Conservation (phyloP, 2,888 invertebrate genomes). For the Trachelus tabidus region DNA sequence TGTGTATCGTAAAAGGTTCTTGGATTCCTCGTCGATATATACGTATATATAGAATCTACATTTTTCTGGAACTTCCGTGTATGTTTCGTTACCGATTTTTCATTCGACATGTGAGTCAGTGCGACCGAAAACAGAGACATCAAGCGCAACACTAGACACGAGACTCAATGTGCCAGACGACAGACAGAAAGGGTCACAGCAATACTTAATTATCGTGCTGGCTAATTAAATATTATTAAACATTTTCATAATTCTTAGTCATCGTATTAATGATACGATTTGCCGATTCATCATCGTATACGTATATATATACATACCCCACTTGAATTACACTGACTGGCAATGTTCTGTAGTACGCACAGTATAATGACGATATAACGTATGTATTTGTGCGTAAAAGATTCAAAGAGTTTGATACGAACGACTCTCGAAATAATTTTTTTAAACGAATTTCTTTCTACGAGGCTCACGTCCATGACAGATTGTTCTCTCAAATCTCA, state of each 20-base stretch:
- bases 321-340: not conserved
- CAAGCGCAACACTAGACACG: slow-evolving; percentile 58
- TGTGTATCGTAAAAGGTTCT: not conserved
- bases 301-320: not conserved
- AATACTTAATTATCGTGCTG: slow-evolving; percentile 15
- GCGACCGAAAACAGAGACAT: slow-evolving; percentile 47
- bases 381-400: not conserved
- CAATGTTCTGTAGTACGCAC: not conserved
- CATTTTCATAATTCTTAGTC: not conserved
- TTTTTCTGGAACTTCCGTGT: not conserved
- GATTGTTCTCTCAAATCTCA: not conserved
- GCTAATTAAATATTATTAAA: not conserved
- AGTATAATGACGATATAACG: not conserved
- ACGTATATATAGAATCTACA: not conserved
- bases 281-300: slow-evolving; percentile 1
- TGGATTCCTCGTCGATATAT: not conserved
- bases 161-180: slow-evolving; percentile 62
- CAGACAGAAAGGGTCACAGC: slow-evolving; percentile 49
- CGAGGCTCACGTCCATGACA: too few species aligned
- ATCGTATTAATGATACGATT: not conserved
- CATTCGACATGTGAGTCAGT: slow-evolving; percentile 28
- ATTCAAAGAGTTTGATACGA: not conserved
- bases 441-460: not conserved
- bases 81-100: not conserved
- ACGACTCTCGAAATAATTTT: not conserved